Base-by-base conservation (phyloP, 2,888 invertebrate genomes). In the Megamerina dolium region DNA sequence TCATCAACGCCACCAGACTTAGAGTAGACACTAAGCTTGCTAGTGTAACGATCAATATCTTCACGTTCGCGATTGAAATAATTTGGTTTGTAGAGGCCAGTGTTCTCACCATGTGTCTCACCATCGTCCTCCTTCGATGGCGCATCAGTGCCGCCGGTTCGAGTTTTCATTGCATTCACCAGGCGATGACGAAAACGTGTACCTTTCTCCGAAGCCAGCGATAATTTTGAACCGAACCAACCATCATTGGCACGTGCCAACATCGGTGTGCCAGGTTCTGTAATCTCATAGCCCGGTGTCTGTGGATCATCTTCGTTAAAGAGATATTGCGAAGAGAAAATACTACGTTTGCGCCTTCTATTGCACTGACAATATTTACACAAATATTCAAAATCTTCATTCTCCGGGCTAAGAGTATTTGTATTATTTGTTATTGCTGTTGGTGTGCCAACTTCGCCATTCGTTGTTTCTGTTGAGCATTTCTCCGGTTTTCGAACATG, bases 211-310 rank as follows among this genome's bases (percentile, higher is more conserved):
- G 67, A 59, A 2, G 62, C 50, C n/a, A 69, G 48, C 0, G 68
- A 69, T 3, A 61, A 3, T 37, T 64, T 67, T 1, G 68, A 69
- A 3, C 68, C 68, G 20, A 56, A 69, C 64, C 66, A 69, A 2
- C 68, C 68, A 18, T 69, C 68, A 27, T 69, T 69, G 42, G 68
- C 69, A 3, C 68, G 60, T 0, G 69, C 66, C 75, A 84, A 75
- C 82, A 83, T 84, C 0, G 83, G 82, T 5, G 80, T 74, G 38
- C 79, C 81, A 1, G 82, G 80, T 48, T 80, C 81, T 3, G 58
- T 79, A 30, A 84, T 81, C 70, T 83, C 83, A 57, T 81, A 81
- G 20, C 81, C 80, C 1, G 79, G 73, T 21, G 75, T 76, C 5
- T 76, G 68, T 10, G 77, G 76, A 51, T 83, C 80, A 58, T 83